Percentiles rank a stretch among this genome's conserved stretches.
These are phyloP conservation scores for Sarcoramphus papa DNA, from an alignment of 2,797 vertebrate genomes.

Conservation along the genomic window DNA sequence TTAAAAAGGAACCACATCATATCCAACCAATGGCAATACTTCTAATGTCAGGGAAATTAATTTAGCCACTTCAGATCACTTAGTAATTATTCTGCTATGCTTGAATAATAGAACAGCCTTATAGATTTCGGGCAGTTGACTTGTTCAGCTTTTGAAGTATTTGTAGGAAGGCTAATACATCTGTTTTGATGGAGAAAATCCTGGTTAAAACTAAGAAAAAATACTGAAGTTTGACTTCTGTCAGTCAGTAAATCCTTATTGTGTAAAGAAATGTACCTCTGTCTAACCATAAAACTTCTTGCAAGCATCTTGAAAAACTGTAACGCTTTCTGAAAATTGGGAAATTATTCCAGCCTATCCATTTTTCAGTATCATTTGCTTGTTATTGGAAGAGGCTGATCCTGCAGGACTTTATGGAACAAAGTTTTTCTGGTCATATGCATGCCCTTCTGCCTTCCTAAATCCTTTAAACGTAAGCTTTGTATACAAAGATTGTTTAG, in stretches of 20 bases:
- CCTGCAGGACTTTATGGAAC: neutral
- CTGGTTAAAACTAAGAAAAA: neutral
- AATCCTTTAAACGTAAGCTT: neutral
- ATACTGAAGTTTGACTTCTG: neutral
- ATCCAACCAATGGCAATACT: neutral
- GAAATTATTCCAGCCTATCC: neutral
- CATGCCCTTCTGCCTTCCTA: neutral
- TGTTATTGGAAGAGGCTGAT: neutral
- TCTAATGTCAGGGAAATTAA: neutral
- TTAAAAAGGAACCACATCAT: neutral
- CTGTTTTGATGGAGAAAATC: neutral
- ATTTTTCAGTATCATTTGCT: neutral
- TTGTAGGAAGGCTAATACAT: neutral
- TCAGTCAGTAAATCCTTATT: neutral
- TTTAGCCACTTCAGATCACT: neutral
- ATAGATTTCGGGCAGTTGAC: neutral
- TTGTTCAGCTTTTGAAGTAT: neutral
- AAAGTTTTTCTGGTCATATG: neutral
- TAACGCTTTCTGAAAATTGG: neutral
- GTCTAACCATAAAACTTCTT: neutral
- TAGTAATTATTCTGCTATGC: neutral
- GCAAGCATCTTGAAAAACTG: neutral
- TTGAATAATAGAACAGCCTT: neutral
- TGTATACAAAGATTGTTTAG: neutral
- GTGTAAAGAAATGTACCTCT: neutral